Evolutionary conservation across 2,113 vertebrate genomes (phyloP), one percentile per base, ranked within the genome.

Genomic region (Seriola dumerili): DNA sequence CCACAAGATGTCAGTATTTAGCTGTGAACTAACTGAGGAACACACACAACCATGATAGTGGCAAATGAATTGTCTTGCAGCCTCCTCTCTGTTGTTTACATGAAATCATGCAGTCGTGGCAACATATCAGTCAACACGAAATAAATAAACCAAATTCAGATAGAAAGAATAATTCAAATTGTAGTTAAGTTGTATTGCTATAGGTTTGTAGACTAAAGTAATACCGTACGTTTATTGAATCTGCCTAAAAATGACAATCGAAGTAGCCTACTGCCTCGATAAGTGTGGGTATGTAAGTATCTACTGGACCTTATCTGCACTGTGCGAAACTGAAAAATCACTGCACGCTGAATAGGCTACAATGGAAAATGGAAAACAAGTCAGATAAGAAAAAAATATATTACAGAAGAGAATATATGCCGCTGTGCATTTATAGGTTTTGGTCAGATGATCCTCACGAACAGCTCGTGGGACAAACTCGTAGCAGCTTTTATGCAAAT

Each of bases 401-500:
- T 57, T 55, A 38, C 50, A 66, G 11, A 14, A 34, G 32, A 23
- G 42, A 81, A 29, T 62, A 52, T 75, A 62, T 8, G 44, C 48
- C 12, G 46, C 64, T 71, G 66, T 76, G 52, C 46, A 48, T 87
- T 85, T 80, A 78, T 63, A 59, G 68, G 78, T 71, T 85, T 83
- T 67, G 86, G 84, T 91, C 89, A 88, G 85, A 82, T 88, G 80
- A 87, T 82, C 48, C 55, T 85, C 79, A 81, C 80, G 75, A 57
- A 76, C 58, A 68, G 76, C 71, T 79, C 69, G 67, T 67, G 85
- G 25, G 74, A 85, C 58, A 34, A 42, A 77, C 75, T 76, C 64
- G 21, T 17, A 87, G 80, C 67, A 79, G 83, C 79, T 77, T 83
- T 91, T 92, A 94, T 94, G 94, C 92, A 93, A 94, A 94, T 94